These are phyloP conservation scores for Drosophila neutralis DNA, from an alignment of 2,888 invertebrate genomes.

Conservation along the genomic window DNA sequence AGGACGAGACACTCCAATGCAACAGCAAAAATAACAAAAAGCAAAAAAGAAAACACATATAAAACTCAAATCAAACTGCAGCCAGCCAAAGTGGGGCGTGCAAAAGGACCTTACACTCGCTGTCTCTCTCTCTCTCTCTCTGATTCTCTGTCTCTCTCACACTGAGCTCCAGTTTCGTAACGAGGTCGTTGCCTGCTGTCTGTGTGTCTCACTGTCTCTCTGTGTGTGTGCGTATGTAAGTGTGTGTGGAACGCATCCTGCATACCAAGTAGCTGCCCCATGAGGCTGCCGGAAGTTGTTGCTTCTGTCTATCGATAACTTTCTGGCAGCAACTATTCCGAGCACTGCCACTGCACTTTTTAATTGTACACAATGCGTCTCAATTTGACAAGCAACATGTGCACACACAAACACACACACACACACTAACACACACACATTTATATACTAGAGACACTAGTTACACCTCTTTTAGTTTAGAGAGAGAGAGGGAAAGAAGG, in stretches of 20 bases:
- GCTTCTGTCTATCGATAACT: constrained; percentile 61
- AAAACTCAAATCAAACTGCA: constrained; percentile 59
- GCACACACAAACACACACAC: constrained; percentile 37
- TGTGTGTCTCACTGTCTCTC: constrained; percentile 15
- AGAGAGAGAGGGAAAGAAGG: neutral
- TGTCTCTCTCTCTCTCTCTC: constrained; percentile 1
- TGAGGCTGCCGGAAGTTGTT: constrained; percentile 56
- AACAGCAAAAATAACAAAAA: constrained; percentile 25
- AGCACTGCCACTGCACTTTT: constrained; percentile 56
- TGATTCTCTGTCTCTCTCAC: constrained; percentile 4
- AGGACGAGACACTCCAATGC: constrained; percentile 32
- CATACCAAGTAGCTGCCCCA: constrained; percentile 70
- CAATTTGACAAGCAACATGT: constrained; percentile 79
- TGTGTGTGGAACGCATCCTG: constrained; percentile 63
- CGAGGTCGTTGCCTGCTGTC: constrained; percentile 75
- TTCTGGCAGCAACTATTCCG: constrained; percentile 63
- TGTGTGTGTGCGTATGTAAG: constrained; percentile 8
- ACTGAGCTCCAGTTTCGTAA: constrained; percentile 71
- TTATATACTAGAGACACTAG: constrained; percentile 23
- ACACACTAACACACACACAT: neutral
- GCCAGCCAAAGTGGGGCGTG: constrained; percentile 54
- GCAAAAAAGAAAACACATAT: constrained; percentile 1
- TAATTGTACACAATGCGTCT: constrained; percentile 69
- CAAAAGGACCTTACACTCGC: constrained; percentile 37
- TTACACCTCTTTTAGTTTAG: constrained; percentile 38